Evolutionary conservation across 2,113 vertebrate genomes (phyloP).

Genomic region (Psilopsiagon aymara): DNA sequence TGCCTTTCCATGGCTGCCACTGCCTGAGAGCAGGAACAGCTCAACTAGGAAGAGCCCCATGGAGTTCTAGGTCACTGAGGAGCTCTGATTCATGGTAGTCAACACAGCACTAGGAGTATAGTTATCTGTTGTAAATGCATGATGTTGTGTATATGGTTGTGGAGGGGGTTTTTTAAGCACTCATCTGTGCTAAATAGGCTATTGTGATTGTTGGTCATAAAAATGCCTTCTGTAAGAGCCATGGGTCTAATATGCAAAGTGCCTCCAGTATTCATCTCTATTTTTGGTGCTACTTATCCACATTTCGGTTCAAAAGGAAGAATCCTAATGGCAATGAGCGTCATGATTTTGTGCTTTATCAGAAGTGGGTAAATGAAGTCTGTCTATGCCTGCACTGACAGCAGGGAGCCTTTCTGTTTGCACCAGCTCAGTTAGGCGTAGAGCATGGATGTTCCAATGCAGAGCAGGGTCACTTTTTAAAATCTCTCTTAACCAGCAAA

Average conservation of each 20-base stretch:
- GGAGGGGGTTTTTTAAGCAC: neutral
- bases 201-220: neutral
- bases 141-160: neutral
- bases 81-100: neutral
- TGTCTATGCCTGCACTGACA: neutral
- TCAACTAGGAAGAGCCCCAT: fast-evolving
- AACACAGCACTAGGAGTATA: neutral
- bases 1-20: neutral
- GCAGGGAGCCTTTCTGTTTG: neutral
- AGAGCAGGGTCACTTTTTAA: neutral
- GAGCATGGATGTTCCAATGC: neutral
- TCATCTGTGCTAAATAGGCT: neutral
- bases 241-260: neutral
- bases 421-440: neutral
- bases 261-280: neutral
- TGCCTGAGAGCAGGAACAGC: fast-evolving
- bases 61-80: neutral
- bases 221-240: neutral
- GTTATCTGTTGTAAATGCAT: neutral
- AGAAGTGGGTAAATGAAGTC: neutral
- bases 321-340: neutral
- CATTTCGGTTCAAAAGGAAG: neutral
- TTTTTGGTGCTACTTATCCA: neutral
- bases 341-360: neutral
- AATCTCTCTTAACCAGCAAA: neutral